Evolutionary conservation across 1,140 invertebrate species (phyloP), one percentile per base, ranked within the genome.

Genomic region (Mercenaria mercenaria): DNA sequence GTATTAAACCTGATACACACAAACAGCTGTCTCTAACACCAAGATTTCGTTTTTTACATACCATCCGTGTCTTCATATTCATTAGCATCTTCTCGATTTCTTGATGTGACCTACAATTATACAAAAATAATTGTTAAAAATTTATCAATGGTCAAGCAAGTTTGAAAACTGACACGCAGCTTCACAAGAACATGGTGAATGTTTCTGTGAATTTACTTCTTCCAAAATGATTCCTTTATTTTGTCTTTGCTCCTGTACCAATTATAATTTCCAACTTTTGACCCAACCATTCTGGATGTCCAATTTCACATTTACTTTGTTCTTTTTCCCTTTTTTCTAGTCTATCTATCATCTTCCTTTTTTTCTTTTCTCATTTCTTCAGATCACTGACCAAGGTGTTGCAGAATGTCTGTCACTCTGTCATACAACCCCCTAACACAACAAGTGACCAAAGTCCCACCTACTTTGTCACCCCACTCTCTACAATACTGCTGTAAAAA

Each of bases 1-100:
- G n/a, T n/a, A n/a, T n/a, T n/a, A n/a, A n/a, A n/a, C n/a, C n/a
- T n/a, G n/a, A n/a, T n/a, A n/a, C n/a, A n/a, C n/a, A n/a, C n/a
- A n/a, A n/a, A n/a, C n/a, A n/a, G n/a, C n/a, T n/a, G n/a, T n/a
- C n/a, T n/a, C n/a, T n/a, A n/a, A n/a, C n/a, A n/a, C n/a, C n/a
- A n/a, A n/a, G n/a, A n/a, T n/a, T n/a, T n/a, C n/a, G n/a, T n/a
- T n/a, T n/a, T n/a, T n/a, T n/a, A n/a, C n/a, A n/a, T 94, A 97
- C 96, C 98, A 96, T 99, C 98, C 83, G 97, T 97, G 95, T 99
- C 98, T 90, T 98, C 98, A 96, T 99, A 99, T 95, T 99, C 98
- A 93, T 97, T 98, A 93, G 99, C 98, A 92, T 99, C 98, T 95
- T 99, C 98, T 94, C 98, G 97, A 93, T 98, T 98, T 84, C 98